Percentiles rank a stretch among this genome's conserved stretches.
phyloP scores from a whole-genome alignment of 53 echinoderm and acorn worm species.

The Holothuria scabra region DNA sequence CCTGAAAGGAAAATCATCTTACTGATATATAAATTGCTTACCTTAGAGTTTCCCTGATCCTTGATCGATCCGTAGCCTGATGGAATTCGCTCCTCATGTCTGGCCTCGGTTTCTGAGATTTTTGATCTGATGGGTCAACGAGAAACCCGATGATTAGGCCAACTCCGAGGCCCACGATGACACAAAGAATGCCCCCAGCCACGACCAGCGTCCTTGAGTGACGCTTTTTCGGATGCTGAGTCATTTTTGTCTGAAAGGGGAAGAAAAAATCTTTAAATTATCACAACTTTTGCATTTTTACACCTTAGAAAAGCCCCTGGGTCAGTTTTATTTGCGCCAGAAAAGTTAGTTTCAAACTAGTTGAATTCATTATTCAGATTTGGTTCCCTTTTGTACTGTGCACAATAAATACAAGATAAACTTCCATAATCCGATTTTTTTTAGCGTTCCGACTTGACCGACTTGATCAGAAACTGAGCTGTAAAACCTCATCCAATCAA shows the following conservation, averaged over 20 bases:
- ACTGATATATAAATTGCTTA: conserved; percentile 38
- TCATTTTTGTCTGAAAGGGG: conserved; percentile 7
- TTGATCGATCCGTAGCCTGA: conserved; percentile 42
- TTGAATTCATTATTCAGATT: too few species aligned
- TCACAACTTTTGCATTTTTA: too few species aligned
- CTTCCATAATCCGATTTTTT: too few species aligned
- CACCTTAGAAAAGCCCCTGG: too few species aligned
- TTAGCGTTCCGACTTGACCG: too few species aligned
- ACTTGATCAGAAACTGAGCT: too few species aligned
- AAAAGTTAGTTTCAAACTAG: too few species aligned
- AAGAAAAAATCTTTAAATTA: not conserved
- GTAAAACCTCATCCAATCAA: too few species aligned
- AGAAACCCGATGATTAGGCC: conserved; percentile 63
- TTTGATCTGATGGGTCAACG: conserved; percentile 28
- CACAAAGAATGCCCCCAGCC: conserved; percentile 37
- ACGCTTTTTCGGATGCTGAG: conserved; percentile 1
- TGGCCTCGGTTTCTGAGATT: conserved; percentile 36
- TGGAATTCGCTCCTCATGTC: conserved; percentile 44
- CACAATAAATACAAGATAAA: too few species aligned
- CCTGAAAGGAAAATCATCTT: not conserved
- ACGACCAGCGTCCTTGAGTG: conserved; percentile 4
- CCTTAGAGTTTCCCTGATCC: conserved; percentile 63
- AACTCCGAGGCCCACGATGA: conserved; percentile 50
- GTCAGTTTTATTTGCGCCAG: too few species aligned
- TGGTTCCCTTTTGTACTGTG: too few species aligned